These are phyloP conservation scores for Papilio gigon DNA, from an alignment of 2,888 invertebrate species.

Conservation along the genomic window DNA sequence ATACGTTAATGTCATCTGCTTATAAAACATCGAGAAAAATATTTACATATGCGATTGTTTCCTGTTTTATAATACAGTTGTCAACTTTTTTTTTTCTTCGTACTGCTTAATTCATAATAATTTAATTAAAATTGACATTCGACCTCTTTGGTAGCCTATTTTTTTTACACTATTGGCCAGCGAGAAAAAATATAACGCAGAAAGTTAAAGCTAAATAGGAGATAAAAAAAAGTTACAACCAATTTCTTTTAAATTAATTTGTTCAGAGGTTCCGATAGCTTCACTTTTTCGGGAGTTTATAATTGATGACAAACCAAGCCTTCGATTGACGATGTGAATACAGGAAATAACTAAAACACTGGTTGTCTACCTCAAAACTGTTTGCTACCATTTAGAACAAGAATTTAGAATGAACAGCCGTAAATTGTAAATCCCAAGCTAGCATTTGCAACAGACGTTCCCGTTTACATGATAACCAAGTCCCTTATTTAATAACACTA, in stretches of 20 bases:
- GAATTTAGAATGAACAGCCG: conserved; percentile 5
- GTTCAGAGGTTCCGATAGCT: neutral
- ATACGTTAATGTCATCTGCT: neutral
- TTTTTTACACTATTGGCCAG: no score
- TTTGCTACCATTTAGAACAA: neutral
- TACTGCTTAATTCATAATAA: no score
- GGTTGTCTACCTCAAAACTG: neutral
- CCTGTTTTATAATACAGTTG: no score
- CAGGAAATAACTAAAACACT: neutral
- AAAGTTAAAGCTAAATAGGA: no score
- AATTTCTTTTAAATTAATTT: neutral
- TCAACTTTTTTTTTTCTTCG: no score
- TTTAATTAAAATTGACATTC: no score
- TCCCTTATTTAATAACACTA: no score
- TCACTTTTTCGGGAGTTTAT: neutral
- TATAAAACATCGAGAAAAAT: no score
- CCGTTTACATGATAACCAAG: no score
- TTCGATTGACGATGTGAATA: neutral
- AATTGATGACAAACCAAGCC: neutral
- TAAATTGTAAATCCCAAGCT: neutral
- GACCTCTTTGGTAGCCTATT: no score
- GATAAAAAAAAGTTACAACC: neutral
- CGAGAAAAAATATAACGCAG: no score
- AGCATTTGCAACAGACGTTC: neutral
- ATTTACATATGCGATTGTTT: no score